Percentiles rank a stretch among this genome's conserved stretches.
Conservation (phyloP, 2,888 invertebrate species). For the Atethmia centrago region DNA sequence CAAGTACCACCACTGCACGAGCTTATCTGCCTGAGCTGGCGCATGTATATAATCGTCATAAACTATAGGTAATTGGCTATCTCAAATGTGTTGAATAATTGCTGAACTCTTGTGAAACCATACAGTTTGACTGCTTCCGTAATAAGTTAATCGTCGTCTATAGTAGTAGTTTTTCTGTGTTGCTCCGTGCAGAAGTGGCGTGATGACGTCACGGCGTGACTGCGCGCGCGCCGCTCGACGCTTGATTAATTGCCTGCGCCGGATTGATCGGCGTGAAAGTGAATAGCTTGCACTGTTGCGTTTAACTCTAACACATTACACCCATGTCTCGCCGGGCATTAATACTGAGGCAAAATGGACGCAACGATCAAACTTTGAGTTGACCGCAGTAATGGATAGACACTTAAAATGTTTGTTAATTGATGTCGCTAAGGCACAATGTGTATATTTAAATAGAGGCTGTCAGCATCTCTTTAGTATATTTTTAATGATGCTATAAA, state of each 20-base stretch:
- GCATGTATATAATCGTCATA: background rate
- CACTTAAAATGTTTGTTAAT: slow-evolving; percentile 10
- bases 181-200: background rate
- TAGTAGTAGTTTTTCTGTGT: slow-evolving; percentile 9
- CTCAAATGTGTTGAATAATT: background rate
- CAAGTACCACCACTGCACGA: background rate
- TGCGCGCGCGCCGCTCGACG: slow-evolving; percentile 30
- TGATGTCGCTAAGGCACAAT: background rate
- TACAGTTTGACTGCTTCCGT: too few relatives aligned
- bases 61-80: background rate
- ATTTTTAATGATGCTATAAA: background rate
- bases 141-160: background rate
- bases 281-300: slow-evolving; percentile 58
- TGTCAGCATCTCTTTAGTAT: background rate
- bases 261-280: slow-evolving; percentile 60
- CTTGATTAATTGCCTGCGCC: slow-evolving; percentile 47
- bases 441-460: background rate
- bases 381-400: background rate
- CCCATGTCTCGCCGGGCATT: slow-evolving; percentile 19
- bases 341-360: background rate
- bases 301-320: slow-evolving; percentile 24
- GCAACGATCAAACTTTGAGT: background rate
- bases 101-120: background rate
- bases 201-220: slow-evolving; percentile 37
- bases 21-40: background rate